Conservation (phyloP, 2,113 vertebrate species). For the Petrocephalus zakoni region DNA sequence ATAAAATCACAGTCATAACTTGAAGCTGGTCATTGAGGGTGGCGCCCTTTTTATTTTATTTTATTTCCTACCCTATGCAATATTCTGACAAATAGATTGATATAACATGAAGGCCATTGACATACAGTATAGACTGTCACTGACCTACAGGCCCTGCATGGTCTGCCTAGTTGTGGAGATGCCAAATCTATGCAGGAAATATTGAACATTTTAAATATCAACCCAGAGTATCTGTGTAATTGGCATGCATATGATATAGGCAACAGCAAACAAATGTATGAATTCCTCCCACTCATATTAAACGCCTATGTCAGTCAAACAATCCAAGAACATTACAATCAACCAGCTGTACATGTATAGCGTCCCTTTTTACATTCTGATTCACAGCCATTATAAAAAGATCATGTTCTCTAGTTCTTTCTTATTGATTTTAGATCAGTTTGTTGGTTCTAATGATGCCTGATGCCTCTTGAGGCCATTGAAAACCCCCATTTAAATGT, state of each 20-base stretch:
- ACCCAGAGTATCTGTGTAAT: neutral
- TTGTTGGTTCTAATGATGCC: neutral
- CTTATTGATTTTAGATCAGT: neutral
- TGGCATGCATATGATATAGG: neutral
- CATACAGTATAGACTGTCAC: neutral
- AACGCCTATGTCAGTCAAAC: neutral
- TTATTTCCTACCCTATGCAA: neutral
- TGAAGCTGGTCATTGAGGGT: too few species aligned
- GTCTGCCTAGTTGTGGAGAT: neutral
- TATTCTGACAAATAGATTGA: neutral
- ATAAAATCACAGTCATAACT: neutral
- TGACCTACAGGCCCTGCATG: neutral
- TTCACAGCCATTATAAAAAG: neutral
- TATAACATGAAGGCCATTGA: neutral
- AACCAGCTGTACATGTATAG: neutral
- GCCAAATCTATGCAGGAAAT: neutral
- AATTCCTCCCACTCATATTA: neutral
- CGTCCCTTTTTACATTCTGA: neutral
- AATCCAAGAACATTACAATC: slow-evolving; percentile 3
- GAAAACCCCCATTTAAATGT: neutral
- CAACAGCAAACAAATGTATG: neutral
- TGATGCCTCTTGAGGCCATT: neutral
- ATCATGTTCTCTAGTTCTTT: neutral
- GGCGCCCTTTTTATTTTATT: neutral
- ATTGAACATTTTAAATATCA: neutral